Conservation (phyloP, 2,888 invertebrate genomes). For the Carpatolechia fugitivella region DNA sequence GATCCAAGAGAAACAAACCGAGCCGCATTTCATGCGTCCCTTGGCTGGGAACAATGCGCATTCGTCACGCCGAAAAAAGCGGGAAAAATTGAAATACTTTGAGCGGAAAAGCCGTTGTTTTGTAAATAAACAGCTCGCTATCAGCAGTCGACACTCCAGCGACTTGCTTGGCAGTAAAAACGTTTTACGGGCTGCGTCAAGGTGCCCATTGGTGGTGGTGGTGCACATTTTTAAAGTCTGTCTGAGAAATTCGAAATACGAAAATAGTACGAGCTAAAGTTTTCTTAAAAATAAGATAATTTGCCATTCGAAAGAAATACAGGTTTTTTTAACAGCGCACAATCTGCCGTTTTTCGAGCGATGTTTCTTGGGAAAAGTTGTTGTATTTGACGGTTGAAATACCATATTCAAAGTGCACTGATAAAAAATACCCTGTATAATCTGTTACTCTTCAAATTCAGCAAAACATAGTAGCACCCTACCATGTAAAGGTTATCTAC, state of each 20-base stretch:
- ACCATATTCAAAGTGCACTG: no score
- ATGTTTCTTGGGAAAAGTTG: no score
- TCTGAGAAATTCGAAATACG: no score
- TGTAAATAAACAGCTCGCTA: constrained; percentile 73
- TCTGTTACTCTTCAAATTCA: no score
- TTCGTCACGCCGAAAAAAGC: not conserved
- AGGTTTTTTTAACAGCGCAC: no score
- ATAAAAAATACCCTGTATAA: no score
- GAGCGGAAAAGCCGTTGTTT: constrained; percentile 70
- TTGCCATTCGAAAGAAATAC: no score
- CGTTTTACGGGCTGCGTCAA: not conserved
- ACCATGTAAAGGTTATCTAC: not conserved
- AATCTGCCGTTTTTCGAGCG: not conserved
- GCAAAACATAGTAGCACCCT: not conserved
- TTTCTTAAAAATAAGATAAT: not conserved
- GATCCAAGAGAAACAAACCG: constrained; percentile 22
- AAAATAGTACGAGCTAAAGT: no score
- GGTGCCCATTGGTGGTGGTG: not conserved
- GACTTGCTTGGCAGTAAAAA: constrained; percentile 48
- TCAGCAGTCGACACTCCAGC: constrained; percentile 73
- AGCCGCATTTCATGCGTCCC: constrained; percentile 7
- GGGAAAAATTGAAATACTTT: constrained; percentile 51
- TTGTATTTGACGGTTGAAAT: no score
- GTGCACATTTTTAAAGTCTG: not conserved
- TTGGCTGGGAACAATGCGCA: constrained; percentile 14